These are phyloP conservation scores for Lagopus leucura DNA, from an alignment of 2,113 vertebrate species.

Conservation along the genomic window DNA sequence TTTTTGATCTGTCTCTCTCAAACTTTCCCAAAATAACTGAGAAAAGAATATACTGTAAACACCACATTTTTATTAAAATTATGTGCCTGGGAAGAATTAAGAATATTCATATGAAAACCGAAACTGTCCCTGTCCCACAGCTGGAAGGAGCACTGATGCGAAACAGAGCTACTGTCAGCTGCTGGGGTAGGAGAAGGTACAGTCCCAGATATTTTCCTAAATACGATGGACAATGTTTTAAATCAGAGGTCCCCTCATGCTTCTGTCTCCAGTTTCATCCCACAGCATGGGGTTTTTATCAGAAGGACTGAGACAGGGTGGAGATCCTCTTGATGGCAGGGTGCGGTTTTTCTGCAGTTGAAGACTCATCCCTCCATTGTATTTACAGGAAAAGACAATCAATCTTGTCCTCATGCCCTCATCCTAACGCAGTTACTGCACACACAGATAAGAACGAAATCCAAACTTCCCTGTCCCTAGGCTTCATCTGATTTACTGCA, in stretches of 20 bases:
- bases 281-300: neutral
- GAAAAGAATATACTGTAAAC: neutral
- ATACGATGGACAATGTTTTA: neutral
- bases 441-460: slow-evolving; percentile 57
- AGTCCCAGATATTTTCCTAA: neutral
- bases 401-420: slow-evolving; percentile 32
- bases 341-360: slow-evolving; percentile 22
- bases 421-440: slow-evolving; percentile 17
- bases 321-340: slow-evolving; percentile 32
- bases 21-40: slow-evolving; percentile 16
- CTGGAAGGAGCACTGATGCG: neutral
- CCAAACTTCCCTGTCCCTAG: neutral
- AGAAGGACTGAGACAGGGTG: slow-evolving; percentile 5
- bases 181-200: neutral
- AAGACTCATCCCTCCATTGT: slow-evolving; percentile 63
- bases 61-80: neutral
- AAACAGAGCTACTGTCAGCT: neutral
- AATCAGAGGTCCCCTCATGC: neutral
- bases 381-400: slow-evolving; percentile 68
- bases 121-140: neutral
- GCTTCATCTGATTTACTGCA: neutral
- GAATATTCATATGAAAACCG: neutral
- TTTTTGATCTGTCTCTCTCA: neutral
- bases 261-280: neutral
- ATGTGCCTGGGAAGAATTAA: neutral